These are phyloP conservation scores for Parauchenoglanis punctatus DNA, from an alignment of 2,797 vertebrate species.

Conservation along the genomic window DNA sequence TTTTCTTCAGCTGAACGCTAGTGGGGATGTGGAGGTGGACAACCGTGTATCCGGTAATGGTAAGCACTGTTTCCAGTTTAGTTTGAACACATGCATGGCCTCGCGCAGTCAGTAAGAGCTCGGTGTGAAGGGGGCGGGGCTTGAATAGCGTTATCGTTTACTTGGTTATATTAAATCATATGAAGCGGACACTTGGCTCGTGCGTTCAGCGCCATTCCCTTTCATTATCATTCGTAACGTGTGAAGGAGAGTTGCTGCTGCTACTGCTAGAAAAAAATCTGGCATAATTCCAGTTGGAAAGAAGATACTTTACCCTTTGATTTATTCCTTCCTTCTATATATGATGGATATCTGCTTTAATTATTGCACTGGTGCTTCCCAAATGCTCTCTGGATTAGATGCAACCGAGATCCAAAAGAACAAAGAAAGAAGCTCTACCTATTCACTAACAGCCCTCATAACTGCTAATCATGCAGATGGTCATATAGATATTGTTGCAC, in stretches of 20 bases:
- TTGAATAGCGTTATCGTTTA: constrained; percentile 31
- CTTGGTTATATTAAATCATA: not conserved
- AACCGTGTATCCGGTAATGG: constrained; percentile 82
- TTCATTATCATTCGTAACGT: not conserved
- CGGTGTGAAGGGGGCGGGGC: constrained; percentile 27
- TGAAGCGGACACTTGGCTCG: not conserved
- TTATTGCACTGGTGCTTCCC: not conserved
- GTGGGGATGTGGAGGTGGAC: constrained; percentile 75
- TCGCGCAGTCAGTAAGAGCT: not conserved
- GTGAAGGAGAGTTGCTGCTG: not conserved
- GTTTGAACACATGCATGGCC: not conserved
- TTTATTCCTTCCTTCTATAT: not conserved
- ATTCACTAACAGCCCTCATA: not conserved
- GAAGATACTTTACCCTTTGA: not conserved
- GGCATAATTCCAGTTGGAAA: not conserved
- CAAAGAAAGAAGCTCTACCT: constrained; percentile 1
- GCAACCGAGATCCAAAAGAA: constrained; percentile 8
- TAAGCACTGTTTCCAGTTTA: constrained; percentile 64
- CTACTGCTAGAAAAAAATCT: not conserved
- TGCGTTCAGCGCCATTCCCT: not conserved
- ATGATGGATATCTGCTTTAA: not conserved
- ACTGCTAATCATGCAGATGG: not conserved
- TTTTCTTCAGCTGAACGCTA: constrained; percentile 83
- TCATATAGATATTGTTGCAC: not conserved
- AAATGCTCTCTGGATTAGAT: not conserved